Percentiles rank a stretch among this genome's conserved stretches.
Evolutionary conservation across 1,140 invertebrate genomes (phyloP).

Genomic region (Achroia grisella): DNA sequence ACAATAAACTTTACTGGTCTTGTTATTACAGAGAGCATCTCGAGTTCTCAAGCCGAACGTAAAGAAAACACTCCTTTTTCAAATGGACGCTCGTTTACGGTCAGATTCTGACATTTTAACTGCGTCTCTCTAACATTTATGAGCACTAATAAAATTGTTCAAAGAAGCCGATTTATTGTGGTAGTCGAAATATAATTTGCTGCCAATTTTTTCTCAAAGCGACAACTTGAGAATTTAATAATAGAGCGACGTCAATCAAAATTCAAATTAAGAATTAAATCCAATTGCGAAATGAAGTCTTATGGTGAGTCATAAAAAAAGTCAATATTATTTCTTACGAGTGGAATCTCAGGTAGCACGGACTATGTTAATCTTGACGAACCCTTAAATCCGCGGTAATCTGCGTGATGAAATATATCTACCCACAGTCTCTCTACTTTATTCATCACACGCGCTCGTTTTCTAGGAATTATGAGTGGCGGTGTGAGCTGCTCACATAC

Average conservation of each 20-base stretch:
- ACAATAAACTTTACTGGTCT: slow-evolving; percentile 55
- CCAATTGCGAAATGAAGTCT: slow-evolving; percentile 5
- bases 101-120: slow-evolving; percentile 65
- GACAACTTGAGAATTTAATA: slow-evolving; percentile 18
- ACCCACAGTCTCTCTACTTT: slow-evolving; percentile 51
- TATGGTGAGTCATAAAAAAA: no score
- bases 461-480: slow-evolving; percentile 61
- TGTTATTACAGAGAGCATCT: slow-evolving; percentile 45
- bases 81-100: slow-evolving; percentile 55
- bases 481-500: slow-evolving; percentile 41
- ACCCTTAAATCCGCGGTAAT: slow-evolving; percentile 68
- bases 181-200: slow-evolving; percentile 32
- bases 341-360: no score
- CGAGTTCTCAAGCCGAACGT: slow-evolving; percentile 19
- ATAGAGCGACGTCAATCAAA: slow-evolving; percentile 29
- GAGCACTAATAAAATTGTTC: slow-evolving; percentile 53
- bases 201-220: slow-evolving; percentile 13
- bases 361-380: slow-evolving; percentile 14
- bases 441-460: slow-evolving; percentile 64
- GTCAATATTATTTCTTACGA: no score
- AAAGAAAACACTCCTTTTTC: slow-evolving; percentile 62
- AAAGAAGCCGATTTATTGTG: slow-evolving; percentile 49
- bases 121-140: slow-evolving; percentile 56
- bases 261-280: slow-evolving; percentile 27
- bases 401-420: slow-evolving; percentile 66